phyloP scores from a whole-genome alignment of 2,797 vertebrate species.

The Notolepis coatsorum region DNA sequence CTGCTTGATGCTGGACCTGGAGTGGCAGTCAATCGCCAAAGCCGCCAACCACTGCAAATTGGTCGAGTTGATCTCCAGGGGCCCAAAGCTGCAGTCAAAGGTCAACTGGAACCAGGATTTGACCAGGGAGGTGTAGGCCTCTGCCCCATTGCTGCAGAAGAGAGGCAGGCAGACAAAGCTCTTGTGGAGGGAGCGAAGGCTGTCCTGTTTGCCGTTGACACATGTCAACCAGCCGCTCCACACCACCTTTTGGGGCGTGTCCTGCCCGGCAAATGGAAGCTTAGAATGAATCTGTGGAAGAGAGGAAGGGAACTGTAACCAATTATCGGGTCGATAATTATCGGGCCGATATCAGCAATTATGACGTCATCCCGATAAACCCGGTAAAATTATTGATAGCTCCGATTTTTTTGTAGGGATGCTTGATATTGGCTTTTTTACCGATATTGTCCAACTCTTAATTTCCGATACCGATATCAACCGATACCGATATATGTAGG shows the following conservation, averaged over 20 bases:
- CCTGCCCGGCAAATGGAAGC: slow-evolving; percentile 56
- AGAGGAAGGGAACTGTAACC: no score
- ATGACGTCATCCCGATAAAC: no score
- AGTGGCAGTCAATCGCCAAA: slow-evolving; percentile 89
- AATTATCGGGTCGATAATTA: no score
- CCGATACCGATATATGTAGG: no score
- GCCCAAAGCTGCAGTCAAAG: slow-evolving; percentile 92
- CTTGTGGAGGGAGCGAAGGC: slow-evolving; percentile 76
- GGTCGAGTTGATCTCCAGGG: slow-evolving; percentile 84
- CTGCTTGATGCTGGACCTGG: slow-evolving; percentile 65
- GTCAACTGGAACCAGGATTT: slow-evolving; percentile 90
- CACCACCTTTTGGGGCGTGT: slow-evolving; percentile 73
- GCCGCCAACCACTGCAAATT: slow-evolving; percentile 90
- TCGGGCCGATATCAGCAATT: no score
- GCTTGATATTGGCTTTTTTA: no score
- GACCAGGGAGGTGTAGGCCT: slow-evolving; percentile 80
- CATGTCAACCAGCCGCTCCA: slow-evolving; percentile 94
- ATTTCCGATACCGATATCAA: no score
- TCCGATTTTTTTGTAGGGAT: no score
- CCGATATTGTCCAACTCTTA: no score
- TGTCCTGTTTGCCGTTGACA: slow-evolving; percentile 80
- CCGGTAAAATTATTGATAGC: no score
- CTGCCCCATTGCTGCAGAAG: slow-evolving; percentile 85
- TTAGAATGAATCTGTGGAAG: slow-evolving; percentile 83
- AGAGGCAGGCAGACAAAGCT: slow-evolving; percentile 91